Base-by-base conservation (phyloP, 2,113 vertebrate species). In the Python bivittatus region DNA sequence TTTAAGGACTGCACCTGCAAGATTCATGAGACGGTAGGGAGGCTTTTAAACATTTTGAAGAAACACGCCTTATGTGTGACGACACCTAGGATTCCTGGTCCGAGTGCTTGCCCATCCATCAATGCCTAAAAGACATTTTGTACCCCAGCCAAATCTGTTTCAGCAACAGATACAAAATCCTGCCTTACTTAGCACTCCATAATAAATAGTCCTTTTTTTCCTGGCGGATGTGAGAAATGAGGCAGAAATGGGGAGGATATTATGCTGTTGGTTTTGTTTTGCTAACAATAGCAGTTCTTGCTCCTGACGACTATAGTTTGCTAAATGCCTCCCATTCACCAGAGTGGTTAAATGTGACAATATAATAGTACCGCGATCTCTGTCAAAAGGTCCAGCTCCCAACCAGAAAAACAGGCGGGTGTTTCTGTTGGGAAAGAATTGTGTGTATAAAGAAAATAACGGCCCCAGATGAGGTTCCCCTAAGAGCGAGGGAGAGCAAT, bases 271-370 rank as follows among this genome's bases (percentile, higher is more conserved):
- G 93, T 93, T 96, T 97, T 96, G 97, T 97, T 97, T 97, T 93
- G 96, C 96, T 97, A 97, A 97, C 97, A 97, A 97, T 95, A 96
- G 97, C 94, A 86, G 94, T 95, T 94, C 95, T 92, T 95, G 94
- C 94, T 96, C 94, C 95, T 53, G 93, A 97, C 96, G 95, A 95
- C 1, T 94, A 94, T 95, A 57, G 94, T 97, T 97, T 97, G 97
- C 95, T 97, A 97, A 97, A 97, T 96, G 93, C 94, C 94, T 95
- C 89, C 95, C 96, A 94, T 96, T 96, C 95, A 94, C 94, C 92
- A 95, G 97, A 97, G 96, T 38, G 92, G 95, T 68, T 72, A 92
- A 68, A 95, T 96, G 94, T 96, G 97, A 96, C 95, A 97, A 93
- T 93, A 96, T 95, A 96, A 96, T 93, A 97, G 96, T 94, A 92